Base-by-base conservation (phyloP, 2,113 vertebrate genomes). In the Vireo altiloquus region DNA sequence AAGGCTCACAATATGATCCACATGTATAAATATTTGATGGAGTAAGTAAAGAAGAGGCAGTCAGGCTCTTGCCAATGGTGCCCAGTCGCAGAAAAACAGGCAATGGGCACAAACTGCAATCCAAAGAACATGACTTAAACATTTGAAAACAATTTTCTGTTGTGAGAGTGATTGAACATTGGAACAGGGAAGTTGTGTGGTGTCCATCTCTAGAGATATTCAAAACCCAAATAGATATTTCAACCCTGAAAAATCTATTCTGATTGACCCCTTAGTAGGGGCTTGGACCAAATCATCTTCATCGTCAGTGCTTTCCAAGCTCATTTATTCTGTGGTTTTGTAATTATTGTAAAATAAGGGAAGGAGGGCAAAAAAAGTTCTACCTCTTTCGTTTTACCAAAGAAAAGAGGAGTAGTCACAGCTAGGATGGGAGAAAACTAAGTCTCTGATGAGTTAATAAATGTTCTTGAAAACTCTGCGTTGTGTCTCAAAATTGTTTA, bases 91-190 rank as follows among this genome's bases (percentile, higher is more conserved):
- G 33, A 11, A 66, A 12, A 28, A 35, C 4, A 49, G 61, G 25
- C 3, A 57, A 7, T 4, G 13, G 18, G 24, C 6, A 82, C 23
- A 69, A 57, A 22, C 16, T 40, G 22, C 63, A 71, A 27, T 16
- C 31, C 11, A 46, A 40, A 13, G 15, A 70, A 56, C 0, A 0
- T 2, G 1, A 25, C 9, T 63, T 53, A 65, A 77, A 52, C 3
- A 3, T 33, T 12, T 59, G 22, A 68, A 86, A 72, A 56, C 8
- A 17, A 21, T 16, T 69, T 74, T 53, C n/a, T 93, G 4, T 44
- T 61, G 1, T 35, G 13, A 61, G 5, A 2, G 5, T 63, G 3
- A 7, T 9, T 75, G 22, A 74, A 15, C 21, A 13, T 8, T 25
- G n/a, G 13, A 70, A 46, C 7, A 21, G 13, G 25, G 13, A 54